These are phyloP conservation scores for Tanypteryx hageni DNA, from an alignment of 2,888 invertebrate species.

Conservation along the genomic window DNA sequence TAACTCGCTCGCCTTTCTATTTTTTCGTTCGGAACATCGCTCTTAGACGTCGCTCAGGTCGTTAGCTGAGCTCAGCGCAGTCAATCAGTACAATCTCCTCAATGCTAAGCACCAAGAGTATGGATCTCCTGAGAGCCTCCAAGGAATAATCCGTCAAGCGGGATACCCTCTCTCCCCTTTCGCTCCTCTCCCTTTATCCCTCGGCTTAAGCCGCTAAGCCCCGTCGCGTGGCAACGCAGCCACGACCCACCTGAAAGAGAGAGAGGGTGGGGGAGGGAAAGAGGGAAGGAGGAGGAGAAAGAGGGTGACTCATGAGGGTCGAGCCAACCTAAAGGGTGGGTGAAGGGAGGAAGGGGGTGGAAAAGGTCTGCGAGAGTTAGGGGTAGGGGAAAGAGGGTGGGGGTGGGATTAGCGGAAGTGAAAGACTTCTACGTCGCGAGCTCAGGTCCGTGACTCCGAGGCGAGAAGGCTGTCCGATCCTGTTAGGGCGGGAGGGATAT, in stretches of 20 bases:
- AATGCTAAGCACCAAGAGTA: constrained; percentile 4
- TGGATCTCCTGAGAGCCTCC: constrained; percentile 6
- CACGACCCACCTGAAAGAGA: not conserved
- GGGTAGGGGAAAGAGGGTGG: not conserved
- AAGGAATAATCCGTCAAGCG: constrained; percentile 37
- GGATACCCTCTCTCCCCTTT: not conserved
- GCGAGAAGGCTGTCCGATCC: constrained; percentile 57
- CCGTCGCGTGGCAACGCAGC: constrained; percentile 53
- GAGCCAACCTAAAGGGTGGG: not conserved
- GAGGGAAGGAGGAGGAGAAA: not conserved
- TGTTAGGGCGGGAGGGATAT: not conserved
- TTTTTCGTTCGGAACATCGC: not conserved
- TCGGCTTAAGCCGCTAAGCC: constrained; percentile 7
- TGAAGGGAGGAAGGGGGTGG: not conserved
- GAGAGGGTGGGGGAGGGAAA: not conserved
- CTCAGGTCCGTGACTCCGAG: constrained; percentile 40
- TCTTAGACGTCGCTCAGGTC: constrained; percentile 34
- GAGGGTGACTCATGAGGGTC: constrained; percentile 12
- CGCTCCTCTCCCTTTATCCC: not conserved
- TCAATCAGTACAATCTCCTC: constrained; percentile 63
- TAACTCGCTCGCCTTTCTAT: not conserved
- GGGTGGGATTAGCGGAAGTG: constrained; percentile 44
- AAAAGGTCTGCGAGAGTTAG: not conserved
- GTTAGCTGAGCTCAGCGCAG: constrained; percentile 57
- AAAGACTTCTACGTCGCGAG: constrained; percentile 43